Base-by-base conservation (phyloP, 1,140 invertebrate species). In the Ceratina calcarata region DNA sequence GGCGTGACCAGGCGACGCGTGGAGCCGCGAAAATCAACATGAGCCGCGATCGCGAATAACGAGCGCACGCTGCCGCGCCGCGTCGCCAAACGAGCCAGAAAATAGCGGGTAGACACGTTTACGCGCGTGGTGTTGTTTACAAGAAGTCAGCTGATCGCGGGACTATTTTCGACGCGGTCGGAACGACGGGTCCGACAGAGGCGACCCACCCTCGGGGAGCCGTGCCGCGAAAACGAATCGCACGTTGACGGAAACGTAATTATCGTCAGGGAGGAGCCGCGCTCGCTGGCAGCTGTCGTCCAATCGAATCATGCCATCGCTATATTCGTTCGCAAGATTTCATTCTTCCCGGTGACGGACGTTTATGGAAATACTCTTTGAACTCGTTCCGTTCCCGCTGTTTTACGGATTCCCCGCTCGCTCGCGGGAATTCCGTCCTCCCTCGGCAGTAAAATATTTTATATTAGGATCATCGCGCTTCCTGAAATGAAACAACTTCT, bases 141-240 rank as follows among this genome's bases (percentile, higher is more conserved):
- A 81, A 81, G 69, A 60, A 65, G 24, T 45, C 16, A 37, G 15
- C 32, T 49, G 27, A 83, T 80, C 49, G 55, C 37, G 37, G 16
- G 51, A 12, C 45, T 66, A 57, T 85, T 85, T 85, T 58, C 49
- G 16, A 24, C 55, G 51, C 32, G 67, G n/a, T n/a, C n/a, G n/a
- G n/a, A n/a, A n/a, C 15, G 20, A 15, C 24, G 62, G 49, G 32
- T 37, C 32, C 32, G 32, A 37, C 32, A 37, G 32, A 37, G 32
- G 32, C 32, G 57, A 61, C 66, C 45, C 22, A 70, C 16, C 57
- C 37, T 45, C 65, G 15, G 65, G 57, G 68, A 78, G 27, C 24
- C 65, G 32, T 61, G 57, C 51, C 69, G 51, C 70, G 84, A 73
- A 78, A 85, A 85, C 65, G 80, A 85, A 80, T 85, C 65, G 72